Conservation (phyloP, 2,113 vertebrate species). For the Lycocorax pyrrhopterus region DNA sequence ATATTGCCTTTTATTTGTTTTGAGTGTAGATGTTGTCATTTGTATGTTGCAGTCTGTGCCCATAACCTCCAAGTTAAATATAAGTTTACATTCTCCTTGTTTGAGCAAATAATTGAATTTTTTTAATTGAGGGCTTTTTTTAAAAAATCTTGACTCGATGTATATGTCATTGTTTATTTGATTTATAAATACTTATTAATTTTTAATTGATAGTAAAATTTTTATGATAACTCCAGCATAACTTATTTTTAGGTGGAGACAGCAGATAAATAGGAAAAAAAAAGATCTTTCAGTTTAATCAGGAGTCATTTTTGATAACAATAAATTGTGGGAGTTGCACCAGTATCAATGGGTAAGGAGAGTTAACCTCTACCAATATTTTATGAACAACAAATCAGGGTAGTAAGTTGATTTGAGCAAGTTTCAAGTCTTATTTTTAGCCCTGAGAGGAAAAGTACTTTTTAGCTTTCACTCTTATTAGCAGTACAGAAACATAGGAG, state of each 20-base stretch:
- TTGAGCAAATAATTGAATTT: background rate
- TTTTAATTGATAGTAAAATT: background rate
- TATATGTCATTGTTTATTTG: background rate
- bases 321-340: background rate
- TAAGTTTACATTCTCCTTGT: background rate
- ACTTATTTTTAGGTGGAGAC: background rate
- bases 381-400: background rate
- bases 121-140: background rate
- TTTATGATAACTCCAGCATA: background rate
- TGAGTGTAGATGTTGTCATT: conserved; percentile 33
- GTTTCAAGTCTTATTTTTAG: background rate
- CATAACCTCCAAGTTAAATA: background rate
- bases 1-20: conserved; percentile 20
- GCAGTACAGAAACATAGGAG: background rate
- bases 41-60: conserved; percentile 34
- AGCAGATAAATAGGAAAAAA: background rate
- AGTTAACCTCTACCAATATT: background rate
- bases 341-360: background rate
- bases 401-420: background rate
- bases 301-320: background rate
- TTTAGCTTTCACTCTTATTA: background rate
- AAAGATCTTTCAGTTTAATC: background rate
- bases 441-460: background rate
- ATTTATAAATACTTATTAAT: background rate
- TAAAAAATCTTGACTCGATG: background rate